Percentiles rank a stretch among this genome's conserved stretches.
Evolutionary conservation across 2,888 invertebrate species (phyloP).

Genomic region (Cremastinae sp.): DNA sequence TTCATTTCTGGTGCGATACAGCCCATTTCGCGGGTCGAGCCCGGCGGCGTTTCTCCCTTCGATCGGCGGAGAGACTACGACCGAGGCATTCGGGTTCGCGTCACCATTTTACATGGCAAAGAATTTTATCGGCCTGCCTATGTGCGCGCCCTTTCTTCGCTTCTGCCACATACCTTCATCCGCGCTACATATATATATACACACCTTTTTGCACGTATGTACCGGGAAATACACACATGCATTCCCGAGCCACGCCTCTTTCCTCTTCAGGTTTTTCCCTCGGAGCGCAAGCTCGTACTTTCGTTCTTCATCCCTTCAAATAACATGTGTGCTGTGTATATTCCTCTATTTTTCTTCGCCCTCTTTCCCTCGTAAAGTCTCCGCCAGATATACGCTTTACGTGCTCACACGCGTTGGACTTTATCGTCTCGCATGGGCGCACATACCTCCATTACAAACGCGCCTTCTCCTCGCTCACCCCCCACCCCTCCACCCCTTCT

Average conservation of each 20-base stretch:
- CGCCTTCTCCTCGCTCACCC: too few relatives aligned
- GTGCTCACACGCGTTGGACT: constrained; percentile 34
- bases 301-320: constrained; percentile 25
- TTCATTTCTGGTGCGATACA: constrained; percentile 50
- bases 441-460: constrained; percentile 9
- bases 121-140: constrained; percentile 77
- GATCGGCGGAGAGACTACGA: constrained; percentile 50
- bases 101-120: constrained; percentile 77
- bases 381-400: constrained; percentile 34
- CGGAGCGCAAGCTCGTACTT: constrained; percentile 23
- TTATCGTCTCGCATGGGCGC: constrained; percentile 12
- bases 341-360: constrained; percentile 19
- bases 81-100: constrained; percentile 77
- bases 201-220: background rate
- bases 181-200: constrained; percentile 2
- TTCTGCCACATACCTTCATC: too few relatives aligned
- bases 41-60: constrained; percentile 10
- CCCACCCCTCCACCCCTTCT: too few relatives aligned
- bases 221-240: constrained; percentile 65
- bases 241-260: constrained; percentile 71
- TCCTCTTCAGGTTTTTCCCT: constrained; percentile 24
- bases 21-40: constrained; percentile 48
- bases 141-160: constrained; percentile 7
- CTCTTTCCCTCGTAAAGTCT: constrained; percentile 3
- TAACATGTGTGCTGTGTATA: constrained; percentile 9